Conservation (phyloP, 2,888 invertebrate genomes). For the Willowsia nigromaculata region DNA sequence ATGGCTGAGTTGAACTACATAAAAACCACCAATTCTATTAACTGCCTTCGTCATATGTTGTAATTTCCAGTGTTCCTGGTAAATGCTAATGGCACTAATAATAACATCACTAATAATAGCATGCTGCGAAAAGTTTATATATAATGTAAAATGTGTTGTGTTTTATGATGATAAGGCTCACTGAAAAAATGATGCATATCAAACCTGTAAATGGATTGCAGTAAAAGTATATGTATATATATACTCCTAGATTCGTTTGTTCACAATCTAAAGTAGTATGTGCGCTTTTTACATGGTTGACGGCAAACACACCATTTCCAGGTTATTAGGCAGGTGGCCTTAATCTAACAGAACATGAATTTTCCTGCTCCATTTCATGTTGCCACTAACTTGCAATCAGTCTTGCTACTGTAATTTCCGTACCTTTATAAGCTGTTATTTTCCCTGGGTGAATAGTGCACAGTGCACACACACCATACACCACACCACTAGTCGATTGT, state of each 20-base stretch:
- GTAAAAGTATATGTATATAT: not conserved
- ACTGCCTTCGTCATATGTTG: not conserved
- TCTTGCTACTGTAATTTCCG: conserved; percentile 58
- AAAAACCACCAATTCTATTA: conserved; percentile 10
- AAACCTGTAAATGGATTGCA: not conserved
- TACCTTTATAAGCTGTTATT: conserved; percentile 50
- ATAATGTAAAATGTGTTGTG: not conserved
- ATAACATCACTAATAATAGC: not conserved
- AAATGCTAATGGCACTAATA: conserved; percentile 13
- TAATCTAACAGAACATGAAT: conserved; percentile 63
- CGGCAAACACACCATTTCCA: conserved; percentile 39
- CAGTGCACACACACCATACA: not conserved
- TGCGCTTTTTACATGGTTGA: not conserved
- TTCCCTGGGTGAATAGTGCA: not conserved
- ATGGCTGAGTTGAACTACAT: not conserved
- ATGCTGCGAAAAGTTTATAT: not conserved
- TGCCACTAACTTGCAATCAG: conserved; percentile 60
- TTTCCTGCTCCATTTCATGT: conserved; percentile 63
- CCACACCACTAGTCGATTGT: conserved; percentile 32
- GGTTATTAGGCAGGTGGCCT: conserved; percentile 65
- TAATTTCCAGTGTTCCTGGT: conserved; percentile 1
- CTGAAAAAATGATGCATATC: not conserved
- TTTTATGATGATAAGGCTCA: too few species aligned
- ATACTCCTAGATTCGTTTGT: not conserved
- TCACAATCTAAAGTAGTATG: not conserved